Evolutionary conservation across 2,888 invertebrate species (phyloP), one percentile per base, ranked within the genome.

Genomic region (Caradrina clavipalpis): DNA sequence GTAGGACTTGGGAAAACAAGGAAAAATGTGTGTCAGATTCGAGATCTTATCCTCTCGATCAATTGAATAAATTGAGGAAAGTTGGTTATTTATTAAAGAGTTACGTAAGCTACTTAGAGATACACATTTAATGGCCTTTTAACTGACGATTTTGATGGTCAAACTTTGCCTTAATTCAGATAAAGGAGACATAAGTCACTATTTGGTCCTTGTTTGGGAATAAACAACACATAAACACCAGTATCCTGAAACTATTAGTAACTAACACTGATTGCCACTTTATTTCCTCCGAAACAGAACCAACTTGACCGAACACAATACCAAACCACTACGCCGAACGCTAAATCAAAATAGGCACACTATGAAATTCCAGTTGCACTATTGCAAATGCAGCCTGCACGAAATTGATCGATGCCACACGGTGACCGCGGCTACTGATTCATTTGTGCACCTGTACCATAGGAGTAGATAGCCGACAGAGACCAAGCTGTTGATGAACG

Each of bases 391-490:
- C 73, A 81, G 64, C 56, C 62, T 70, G 69, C 73, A 79, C 70
- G 76, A 81, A 86, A 86, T 83, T 86, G 86, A 87, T 84, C 75
- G 80, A 86, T 78, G 70, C 76, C 74, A 45, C 73, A 70, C 68
- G 65, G 74, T 68, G 78, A 81, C 85, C 79, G 66, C 84, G 56
- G 62, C 72, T 67, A 76, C 82, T 82, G 82, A 86, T 85, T 84
- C 85, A 83, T 85, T 73, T 81, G 83, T 71, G 63, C 76, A 76
- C 77, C 78, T 75, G 61, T 21, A 35, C 4, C 10, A 4, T 0
- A 0, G n/a, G 78, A 72, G 47, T 61, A 57, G 15, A 42, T 53
- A 70, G 5, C 17, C 8, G n/a, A 57, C 61, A 78, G 62, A 73
- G 62, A 10, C 13, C 4, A 0, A 60, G 1, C 22, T 42, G 49